Conservation (phyloP, 2,113 vertebrate genomes). For the Spea multiplicata region DNA sequence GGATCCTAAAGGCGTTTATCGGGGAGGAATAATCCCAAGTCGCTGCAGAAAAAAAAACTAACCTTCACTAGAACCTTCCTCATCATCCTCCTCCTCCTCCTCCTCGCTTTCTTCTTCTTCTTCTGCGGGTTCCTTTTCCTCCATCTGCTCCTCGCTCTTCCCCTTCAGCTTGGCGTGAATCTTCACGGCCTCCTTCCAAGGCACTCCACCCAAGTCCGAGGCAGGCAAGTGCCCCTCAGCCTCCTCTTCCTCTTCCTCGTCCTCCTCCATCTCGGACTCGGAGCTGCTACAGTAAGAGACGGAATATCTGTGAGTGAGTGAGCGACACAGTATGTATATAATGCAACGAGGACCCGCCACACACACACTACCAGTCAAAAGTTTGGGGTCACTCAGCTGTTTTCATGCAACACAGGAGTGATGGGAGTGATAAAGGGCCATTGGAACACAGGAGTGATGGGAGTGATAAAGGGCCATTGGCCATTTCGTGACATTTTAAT, state of each 20-base stretch:
- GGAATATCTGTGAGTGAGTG: neutral
- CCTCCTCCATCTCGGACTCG: slow-evolving; percentile 91
- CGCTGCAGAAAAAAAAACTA: slow-evolving; percentile 39
- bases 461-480: too few species aligned
- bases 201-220: slow-evolving; percentile 86
- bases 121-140: slow-evolving; percentile 56
- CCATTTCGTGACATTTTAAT: neutral
- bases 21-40: too few species aligned
- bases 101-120: slow-evolving; percentile 57
- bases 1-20: too few species aligned
- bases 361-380: too few species aligned
- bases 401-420: too few species aligned
- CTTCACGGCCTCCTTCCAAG: slow-evolving; percentile 90
- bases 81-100: slow-evolving; percentile 61
- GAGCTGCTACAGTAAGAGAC: slow-evolving; percentile 76
- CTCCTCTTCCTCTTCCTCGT: slow-evolving; percentile 65
- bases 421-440: too few species aligned
- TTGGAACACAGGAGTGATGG: too few species aligned
- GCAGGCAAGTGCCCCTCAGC: slow-evolving; percentile 59
- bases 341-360: neutral
- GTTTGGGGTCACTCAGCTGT: too few species aligned
- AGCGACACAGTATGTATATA: neutral
- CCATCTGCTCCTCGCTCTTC: slow-evolving; percentile 62
- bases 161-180: slow-evolving; percentile 84
- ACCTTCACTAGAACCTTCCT: slow-evolving; percentile 85